A percentile compares a stretch with the other conserved stretches of the same genome.
Conservation (phyloP, 2,797 vertebrate species). For the Chelmon rostratus region DNA sequence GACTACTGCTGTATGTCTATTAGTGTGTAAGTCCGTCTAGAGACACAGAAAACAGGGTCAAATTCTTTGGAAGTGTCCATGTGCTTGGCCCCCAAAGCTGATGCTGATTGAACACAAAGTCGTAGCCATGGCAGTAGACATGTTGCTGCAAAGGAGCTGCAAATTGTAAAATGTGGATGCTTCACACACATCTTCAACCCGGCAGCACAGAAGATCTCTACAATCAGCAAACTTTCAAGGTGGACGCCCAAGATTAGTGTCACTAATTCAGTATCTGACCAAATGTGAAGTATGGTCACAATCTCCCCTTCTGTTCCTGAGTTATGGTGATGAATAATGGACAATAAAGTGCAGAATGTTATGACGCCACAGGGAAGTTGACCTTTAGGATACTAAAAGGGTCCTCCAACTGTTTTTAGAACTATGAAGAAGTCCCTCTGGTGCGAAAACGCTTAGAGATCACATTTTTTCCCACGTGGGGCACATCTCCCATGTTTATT, state of each 20-base stretch:
- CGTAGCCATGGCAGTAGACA: background rate
- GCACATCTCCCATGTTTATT: slow-evolving; percentile 35
- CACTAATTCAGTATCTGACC: background rate
- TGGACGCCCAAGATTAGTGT: background rate
- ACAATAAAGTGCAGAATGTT: background rate
- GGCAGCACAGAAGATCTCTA: background rate
- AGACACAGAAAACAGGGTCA: background rate
- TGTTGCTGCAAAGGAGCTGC: background rate
- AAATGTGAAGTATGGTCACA: background rate
- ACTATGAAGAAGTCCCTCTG: too few species aligned
- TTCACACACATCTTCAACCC: background rate
- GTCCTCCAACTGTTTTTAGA: too few species aligned
- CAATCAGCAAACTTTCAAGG: background rate
- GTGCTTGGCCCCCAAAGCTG: background rate
- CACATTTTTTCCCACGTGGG: slow-evolving; percentile 2
- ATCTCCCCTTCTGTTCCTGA: background rate
- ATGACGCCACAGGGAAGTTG: background rate
- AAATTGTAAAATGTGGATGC: background rate
- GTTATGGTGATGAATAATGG: background rate
- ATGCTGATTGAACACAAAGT: background rate
- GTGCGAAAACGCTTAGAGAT: background rate
- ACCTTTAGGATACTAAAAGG: too few species aligned
- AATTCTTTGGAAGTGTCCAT: background rate
- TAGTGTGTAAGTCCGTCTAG: background rate
- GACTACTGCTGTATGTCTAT: background rate